These are phyloP conservation scores for Zosterops pallidus DNA, from an alignment of 2,113 vertebrate genomes.

Conservation along the genomic window DNA sequence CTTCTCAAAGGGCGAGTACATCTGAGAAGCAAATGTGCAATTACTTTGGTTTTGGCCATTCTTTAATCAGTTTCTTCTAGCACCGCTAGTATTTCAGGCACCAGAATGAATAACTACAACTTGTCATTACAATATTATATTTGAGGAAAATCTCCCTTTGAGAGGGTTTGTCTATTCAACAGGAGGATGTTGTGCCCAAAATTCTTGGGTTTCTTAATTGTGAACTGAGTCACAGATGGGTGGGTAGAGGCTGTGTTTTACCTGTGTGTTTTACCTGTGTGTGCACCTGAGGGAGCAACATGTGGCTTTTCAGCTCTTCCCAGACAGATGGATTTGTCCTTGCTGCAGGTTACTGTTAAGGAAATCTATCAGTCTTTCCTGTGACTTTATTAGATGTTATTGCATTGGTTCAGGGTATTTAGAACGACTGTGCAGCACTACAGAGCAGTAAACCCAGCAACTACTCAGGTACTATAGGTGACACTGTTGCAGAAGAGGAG, in stretches of 20 bases:
- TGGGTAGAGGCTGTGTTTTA: neutral
- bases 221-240: neutral
- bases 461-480: neutral
- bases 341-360: neutral
- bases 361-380: neutral
- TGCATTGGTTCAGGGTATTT: neutral
- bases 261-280: neutral
- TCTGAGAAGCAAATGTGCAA: neutral
- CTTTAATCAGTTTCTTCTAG: neutral
- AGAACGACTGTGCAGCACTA: neutral
- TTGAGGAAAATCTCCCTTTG: neutral
- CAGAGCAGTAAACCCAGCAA: neutral
- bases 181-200: neutral
- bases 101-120: neutral
- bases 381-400: neutral
- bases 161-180: neutral
- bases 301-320: rapidly evolving
- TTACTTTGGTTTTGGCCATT: neutral
- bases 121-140: neutral
- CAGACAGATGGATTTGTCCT: rapidly evolving
- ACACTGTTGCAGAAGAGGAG: neutral
- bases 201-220: neutral
- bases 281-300: neutral
- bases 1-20: neutral
- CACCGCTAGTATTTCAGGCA: neutral